Percentiles rank a stretch among this genome's conserved stretches.
These are phyloP conservation scores for Morinoia aosen DNA, from an alignment of 2,888 invertebrate species.

Conservation along the genomic window DNA sequence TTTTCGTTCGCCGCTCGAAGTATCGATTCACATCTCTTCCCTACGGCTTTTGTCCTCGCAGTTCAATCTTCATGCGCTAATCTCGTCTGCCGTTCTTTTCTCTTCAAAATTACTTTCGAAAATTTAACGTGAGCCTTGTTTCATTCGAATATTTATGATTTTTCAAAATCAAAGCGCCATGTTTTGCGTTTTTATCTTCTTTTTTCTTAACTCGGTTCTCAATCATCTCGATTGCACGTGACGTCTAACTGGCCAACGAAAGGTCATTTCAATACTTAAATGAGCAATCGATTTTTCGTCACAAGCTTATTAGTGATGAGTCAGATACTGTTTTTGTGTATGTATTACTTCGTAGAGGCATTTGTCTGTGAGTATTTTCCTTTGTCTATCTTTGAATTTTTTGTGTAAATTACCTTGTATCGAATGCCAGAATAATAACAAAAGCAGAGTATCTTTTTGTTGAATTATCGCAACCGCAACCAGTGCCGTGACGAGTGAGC, in stretches of 20 bases:
- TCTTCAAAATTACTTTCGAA: not conserved
- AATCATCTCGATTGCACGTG: not conserved
- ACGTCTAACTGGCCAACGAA: not conserved
- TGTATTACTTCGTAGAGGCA: not conserved
- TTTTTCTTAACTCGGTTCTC: not conserved
- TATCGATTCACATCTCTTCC: not conserved
- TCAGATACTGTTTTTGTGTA: not conserved
- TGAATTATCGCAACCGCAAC: not conserved
- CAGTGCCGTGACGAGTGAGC: not conserved
- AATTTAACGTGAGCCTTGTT: not conserved
- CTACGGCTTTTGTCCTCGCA: not conserved
- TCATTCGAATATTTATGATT: not conserved
- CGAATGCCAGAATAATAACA: not conserved
- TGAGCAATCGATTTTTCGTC: not conserved
- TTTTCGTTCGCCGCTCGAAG: too few species aligned
- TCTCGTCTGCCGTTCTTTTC: not conserved
- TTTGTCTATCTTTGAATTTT: not conserved
- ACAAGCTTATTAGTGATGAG: not conserved
- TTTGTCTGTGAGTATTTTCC: not conserved
- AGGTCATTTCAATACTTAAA: not conserved
- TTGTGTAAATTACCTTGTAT: not conserved
- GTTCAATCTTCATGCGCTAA: not conserved
- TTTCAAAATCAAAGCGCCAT: not conserved
- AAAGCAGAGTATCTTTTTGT: not conserved
- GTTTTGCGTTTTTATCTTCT: not conserved